Percentiles rank a stretch among this genome's conserved stretches.
These are phyloP conservation scores for Polypterus senegalus DNA, from an alignment of 2,113 vertebrate species.

Conservation along the genomic window DNA sequence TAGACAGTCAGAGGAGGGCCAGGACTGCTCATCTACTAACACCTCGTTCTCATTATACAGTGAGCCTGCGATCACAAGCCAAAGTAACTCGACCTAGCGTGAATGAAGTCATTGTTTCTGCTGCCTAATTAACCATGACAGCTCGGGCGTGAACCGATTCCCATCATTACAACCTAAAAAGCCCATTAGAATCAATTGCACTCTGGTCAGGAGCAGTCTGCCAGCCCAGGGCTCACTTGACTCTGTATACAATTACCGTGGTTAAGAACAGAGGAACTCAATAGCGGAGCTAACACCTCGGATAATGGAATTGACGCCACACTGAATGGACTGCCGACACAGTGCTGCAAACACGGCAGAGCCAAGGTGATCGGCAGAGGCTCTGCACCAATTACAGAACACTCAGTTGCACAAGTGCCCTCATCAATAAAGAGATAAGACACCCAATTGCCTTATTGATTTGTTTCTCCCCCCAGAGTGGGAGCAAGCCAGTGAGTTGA, in stretches of 20 bases:
- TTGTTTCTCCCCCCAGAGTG: conserved; percentile 52
- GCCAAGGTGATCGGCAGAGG: conserved; percentile 13
- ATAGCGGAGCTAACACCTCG: conserved; percentile 47
- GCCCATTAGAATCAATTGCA: conserved; percentile 87
- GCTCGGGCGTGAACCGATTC: conserved; percentile 88
- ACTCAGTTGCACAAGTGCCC: conserved; percentile 61
- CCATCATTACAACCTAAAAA: conserved; percentile 73
- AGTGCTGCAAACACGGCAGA: conserved; percentile 37
- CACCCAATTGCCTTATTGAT: conserved; percentile 62
- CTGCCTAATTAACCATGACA: conserved; percentile 64
- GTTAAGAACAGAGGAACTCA: conserved; percentile 43
- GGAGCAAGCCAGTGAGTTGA: background rate
- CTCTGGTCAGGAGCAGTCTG: conserved; percentile 77
- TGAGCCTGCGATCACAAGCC: conserved; percentile 17
- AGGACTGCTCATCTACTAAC: background rate
- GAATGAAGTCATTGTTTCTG: conserved; percentile 64
- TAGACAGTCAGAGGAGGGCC: no score
- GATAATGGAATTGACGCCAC: conserved; percentile 70
- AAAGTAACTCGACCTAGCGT: conserved; percentile 58
- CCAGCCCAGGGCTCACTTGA: conserved; percentile 34
- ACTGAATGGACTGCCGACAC: conserved; percentile 33
- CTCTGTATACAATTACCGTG: conserved; percentile 75
- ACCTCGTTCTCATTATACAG: conserved; percentile 13
- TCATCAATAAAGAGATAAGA: conserved; percentile 68
- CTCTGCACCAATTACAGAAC: conserved; percentile 46